These are phyloP conservation scores for Echinops telfairi DNA, from an alignment of 2,113 vertebrate genomes.

Conservation along the genomic window DNA sequence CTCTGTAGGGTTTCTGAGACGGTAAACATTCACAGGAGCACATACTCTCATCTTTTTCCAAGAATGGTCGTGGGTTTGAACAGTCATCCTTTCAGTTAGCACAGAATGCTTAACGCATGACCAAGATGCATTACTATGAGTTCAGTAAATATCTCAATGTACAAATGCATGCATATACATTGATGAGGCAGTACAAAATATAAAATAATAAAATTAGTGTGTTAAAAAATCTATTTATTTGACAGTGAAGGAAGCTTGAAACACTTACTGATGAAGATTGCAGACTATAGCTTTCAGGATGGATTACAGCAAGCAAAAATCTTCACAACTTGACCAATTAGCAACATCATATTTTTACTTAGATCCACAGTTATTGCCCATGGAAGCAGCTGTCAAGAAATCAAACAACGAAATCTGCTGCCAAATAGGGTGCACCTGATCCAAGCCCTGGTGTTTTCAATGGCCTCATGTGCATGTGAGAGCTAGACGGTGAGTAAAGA, in stretches of 20 bases:
- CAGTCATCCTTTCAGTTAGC: too few species aligned
- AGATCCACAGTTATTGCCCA: neutral
- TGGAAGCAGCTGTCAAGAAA: neutral
- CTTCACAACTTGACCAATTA: neutral
- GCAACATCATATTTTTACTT: neutral
- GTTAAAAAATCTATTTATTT: neutral
- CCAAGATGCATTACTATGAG: neutral
- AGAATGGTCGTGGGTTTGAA: too few species aligned
- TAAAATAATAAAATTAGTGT: neutral
- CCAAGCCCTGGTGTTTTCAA: neutral
- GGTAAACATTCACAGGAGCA: too few species aligned
- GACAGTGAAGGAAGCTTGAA: neutral
- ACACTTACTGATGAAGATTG: neutral
- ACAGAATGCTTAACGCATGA: too few species aligned
- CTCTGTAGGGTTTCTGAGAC: too few species aligned
- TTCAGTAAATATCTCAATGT: neutral
- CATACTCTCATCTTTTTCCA: too few species aligned
- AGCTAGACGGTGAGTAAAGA: neutral
- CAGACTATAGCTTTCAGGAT: neutral
- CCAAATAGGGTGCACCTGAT: neutral
- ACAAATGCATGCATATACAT: neutral
- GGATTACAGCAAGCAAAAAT: neutral
- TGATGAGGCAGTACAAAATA: constrained; percentile 5
- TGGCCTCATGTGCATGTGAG: neutral
- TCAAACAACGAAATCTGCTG: neutral